Conservation (phyloP, 2,888 invertebrate genomes). For the Sussaba pulchella region DNA sequence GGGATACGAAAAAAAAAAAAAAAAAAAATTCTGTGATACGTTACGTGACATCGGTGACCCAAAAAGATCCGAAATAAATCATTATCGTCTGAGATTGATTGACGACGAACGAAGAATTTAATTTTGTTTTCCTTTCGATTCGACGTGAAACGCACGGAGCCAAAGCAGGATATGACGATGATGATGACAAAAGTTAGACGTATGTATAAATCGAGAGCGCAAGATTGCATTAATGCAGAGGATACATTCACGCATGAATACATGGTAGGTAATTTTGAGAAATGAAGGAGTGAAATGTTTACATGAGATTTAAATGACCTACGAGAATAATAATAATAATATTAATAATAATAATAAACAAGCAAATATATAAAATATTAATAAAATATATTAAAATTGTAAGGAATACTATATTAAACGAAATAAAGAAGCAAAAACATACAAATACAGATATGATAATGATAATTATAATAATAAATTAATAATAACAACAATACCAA, state of each 20-base stretch:
- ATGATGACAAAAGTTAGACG: conserved; percentile 1
- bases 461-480: conserved; percentile 24
- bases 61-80: background rate
- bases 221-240: conserved; percentile 18
- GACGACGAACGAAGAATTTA: background rate
- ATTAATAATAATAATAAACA: conserved; percentile 13
- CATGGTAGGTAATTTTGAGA: conserved; percentile 17
- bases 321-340: conserved; percentile 37
- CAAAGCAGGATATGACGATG: conserved; percentile 2
- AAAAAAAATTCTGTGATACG: conserved; percentile 23
- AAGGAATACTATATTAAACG: conserved; percentile 46
- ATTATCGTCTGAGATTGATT: background rate
- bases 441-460: conserved; percentile 44
- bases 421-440: conserved; percentile 40
- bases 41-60: background rate
- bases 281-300: background rate
- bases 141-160: conserved; percentile 38
- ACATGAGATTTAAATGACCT: conserved; percentile 39
- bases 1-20: too few species aligned
- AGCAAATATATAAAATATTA: conserved; percentile 38
- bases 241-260: conserved; percentile 14
- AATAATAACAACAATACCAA: conserved; percentile 9
- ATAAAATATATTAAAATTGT: conserved; percentile 43
- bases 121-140: background rate
- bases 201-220: conserved; percentile 17